phyloP scores from a whole-genome alignment of 2,113 vertebrate genomes.

The Mesitornis unicolor region DNA sequence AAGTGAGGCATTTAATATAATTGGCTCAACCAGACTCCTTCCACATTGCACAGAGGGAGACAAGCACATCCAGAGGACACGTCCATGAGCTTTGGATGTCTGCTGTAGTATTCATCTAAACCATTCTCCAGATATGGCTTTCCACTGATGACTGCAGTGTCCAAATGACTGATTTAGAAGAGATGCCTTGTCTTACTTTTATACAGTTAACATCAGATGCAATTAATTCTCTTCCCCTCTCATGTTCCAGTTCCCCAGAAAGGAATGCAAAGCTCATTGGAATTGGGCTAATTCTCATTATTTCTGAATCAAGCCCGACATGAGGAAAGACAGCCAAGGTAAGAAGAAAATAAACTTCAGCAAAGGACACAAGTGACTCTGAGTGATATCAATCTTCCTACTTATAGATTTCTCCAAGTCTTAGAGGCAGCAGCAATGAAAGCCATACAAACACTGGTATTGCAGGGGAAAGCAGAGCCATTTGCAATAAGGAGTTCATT shows the following conservation, averaged over 20 bases:
- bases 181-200: neutral
- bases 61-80: neutral
- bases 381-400: neutral
- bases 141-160: neutral
- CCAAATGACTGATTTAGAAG: neutral
- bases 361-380: neutral
- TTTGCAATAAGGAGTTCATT: neutral
- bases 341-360: neutral
- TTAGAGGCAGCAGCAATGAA: neutral
- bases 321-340: neutral
- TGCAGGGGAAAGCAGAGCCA: neutral
- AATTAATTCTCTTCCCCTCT: neutral
- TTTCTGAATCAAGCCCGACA: neutral
- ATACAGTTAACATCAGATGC: neutral
- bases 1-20: neutral
- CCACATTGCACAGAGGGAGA: neutral
- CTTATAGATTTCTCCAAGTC: neutral
- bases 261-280: neutral
- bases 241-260: neutral
- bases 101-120: neutral
- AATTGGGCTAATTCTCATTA: neutral
- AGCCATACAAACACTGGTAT: neutral
- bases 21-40: neutral
- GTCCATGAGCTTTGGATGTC: neutral
- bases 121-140: neutral